Evolutionary conservation across 2,113 vertebrate genomes (phyloP).

Genomic region (Alosa alosa): DNA sequence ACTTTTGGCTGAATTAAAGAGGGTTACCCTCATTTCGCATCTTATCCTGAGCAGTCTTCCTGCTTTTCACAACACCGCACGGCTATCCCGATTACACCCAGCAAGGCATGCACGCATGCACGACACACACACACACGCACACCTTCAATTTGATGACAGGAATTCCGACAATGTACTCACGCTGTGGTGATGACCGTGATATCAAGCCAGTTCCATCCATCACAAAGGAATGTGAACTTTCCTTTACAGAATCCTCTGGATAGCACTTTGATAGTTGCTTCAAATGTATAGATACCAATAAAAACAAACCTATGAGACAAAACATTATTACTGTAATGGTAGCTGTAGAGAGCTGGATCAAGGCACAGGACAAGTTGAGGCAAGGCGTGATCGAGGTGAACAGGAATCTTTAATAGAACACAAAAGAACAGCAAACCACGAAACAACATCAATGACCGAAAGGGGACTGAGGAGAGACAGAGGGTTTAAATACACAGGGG

Average conservation of each 20-base stretch:
- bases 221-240: slow-evolving; percentile 89
- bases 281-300: slow-evolving; percentile 93
- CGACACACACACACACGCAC: not conserved
- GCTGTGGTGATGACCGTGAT: slow-evolving; percentile 98
- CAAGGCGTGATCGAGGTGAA: too few relatives aligned
- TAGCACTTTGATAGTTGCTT: slow-evolving; percentile 86
- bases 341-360: too few relatives aligned
- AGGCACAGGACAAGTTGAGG: too few relatives aligned
- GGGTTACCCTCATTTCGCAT: too few relatives aligned
- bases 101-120: not conserved
- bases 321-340: not conserved
- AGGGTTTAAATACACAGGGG: too few relatives aligned
- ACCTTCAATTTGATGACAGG: not conserved
- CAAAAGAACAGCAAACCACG: too few relatives aligned
- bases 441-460: too few relatives aligned
- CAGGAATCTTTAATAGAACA: too few relatives aligned
- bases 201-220: slow-evolving; percentile 98
- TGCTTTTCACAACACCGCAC: too few relatives aligned
- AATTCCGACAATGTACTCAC: slow-evolving; percentile 68
- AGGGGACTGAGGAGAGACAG: too few relatives aligned
- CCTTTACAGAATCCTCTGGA: slow-evolving; percentile 90
- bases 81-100: not conserved
- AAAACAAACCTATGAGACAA: slow-evolving; percentile 80
- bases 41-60: too few relatives aligned
- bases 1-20: too few relatives aligned